Evolutionary conservation across 2,888 invertebrate species (phyloP), one percentile per base, ranked within the genome.

Genomic region (Brachyopa scutellaris): DNA sequence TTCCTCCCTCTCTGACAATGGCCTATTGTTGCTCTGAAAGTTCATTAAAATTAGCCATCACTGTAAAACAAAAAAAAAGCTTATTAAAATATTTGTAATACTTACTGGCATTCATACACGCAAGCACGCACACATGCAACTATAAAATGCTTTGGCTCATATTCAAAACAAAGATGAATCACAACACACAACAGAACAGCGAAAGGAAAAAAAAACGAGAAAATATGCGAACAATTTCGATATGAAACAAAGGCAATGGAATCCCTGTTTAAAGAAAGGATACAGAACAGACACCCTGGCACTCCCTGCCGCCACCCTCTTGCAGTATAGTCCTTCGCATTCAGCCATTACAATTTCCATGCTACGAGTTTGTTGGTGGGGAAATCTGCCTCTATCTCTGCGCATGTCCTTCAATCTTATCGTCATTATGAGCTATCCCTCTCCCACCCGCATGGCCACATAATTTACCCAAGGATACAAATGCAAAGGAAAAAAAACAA

Each of bases 201-300:
- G 47, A 67, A 47, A 33, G 47, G n/a, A 55, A 66, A 31, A 33
- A 40, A 42, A 23, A 17, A 42, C 31, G 62, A n/a, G 55, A 77
- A 82, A 82, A 76, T 70, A 82, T 82, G 64, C 82, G 15, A 82
- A 82, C 57, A 72, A 82, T 82, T 82, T 82, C 77, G 66, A 82
- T 82, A 77, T 82, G 66, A 82, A 82, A 82, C 82, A 82, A 82
- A 82, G 61, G 53, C 82, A 59, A 80, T 38, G 77, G 70, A 61
- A 77, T 70, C 79, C 66, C 53, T 6, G 26, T 70, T 49, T 31
- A 19, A 38, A 23, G 13, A 45, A 45, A 55, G 57, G 38, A 72
- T 53, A 64, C 19, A 26, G n/a, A n/a, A n/a, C n/a, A n/a, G n/a
- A n/a, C n/a, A n/a, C n/a, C n/a, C n/a, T n/a, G n/a, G 8, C 36